Percentiles rank a stretch among this genome's conserved stretches.
phyloP scores from a whole-genome alignment of 1,140 invertebrate species.

The Eupristina koningsbergeri region DNA sequence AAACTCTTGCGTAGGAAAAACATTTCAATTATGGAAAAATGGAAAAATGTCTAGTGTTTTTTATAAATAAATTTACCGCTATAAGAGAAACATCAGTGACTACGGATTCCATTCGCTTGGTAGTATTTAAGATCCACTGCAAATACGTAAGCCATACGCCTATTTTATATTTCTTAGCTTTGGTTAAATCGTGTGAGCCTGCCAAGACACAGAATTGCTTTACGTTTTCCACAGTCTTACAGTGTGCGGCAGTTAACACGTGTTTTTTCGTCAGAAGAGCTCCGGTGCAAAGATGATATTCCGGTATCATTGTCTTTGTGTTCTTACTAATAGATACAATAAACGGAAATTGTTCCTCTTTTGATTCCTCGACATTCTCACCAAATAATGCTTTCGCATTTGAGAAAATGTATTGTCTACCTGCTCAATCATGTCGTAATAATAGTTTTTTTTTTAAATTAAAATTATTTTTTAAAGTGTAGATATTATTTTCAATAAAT shows the following conservation, averaged over 20 bases:
- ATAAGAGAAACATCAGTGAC: slow-evolving; percentile 14
- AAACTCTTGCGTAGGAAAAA: no score
- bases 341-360: background rate
- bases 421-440: background rate
- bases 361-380: background rate
- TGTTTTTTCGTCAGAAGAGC: background rate
- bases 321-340: background rate
- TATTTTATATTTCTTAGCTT: background rate
- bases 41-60: no score
- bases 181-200: background rate
- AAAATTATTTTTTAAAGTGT: background rate
- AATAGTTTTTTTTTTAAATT: background rate
- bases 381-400: background rate
- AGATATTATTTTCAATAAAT: no score
- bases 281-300: background rate
- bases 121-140: background rate
- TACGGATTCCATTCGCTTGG: background rate
- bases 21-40: no score
- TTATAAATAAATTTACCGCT: background rate
- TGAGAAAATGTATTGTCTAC: background rate
- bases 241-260: slow-evolving; percentile 6
- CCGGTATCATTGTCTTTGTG: background rate
- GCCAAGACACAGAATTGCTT: background rate
- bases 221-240: background rate
- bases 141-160: background rate